Base-by-base conservation (phyloP, 2,888 invertebrate species). In the Hirtodrosophila alboralis region DNA sequence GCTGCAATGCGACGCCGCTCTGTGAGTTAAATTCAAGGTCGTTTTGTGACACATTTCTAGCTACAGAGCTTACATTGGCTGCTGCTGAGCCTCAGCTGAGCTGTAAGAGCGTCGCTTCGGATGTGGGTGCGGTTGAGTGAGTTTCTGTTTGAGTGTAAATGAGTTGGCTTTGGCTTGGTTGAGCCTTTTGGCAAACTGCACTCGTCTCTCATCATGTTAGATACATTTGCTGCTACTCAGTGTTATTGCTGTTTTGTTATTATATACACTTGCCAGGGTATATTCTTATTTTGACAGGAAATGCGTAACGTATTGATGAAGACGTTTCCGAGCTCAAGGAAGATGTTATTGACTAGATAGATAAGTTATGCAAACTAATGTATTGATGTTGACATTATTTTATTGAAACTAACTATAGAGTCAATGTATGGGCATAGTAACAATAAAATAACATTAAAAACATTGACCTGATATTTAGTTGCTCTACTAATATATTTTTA, bases 81-180 rank as follows among this genome's bases (percentile, higher is more conserved):
- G 60, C 36, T 33, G 54, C 52, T 58, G 53, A 45, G 69, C 28
- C 33, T 5, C 23, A 30, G 14, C 44, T 51, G 70, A 47, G 64
- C 45, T 67, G 54, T 30, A 7, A 37, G 37, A 64, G 71, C 31
- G 48, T 28, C 7, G 54, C 38, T 34, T 14, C 47, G 48, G 61
- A 44, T 54, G 81, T 80, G 78, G 79, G 81, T 75, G 84, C 66
- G 81, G 86, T 68, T 80, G 86, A 86, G 84, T 65, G 68, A 65
- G 57, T 52, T 59, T n/a, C 4, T 16, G 6, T 28, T 26, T 45
- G 65, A 64, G 70, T 14, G 58, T 28, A 44, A 53, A 49, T 14
- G 34, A n/a, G 13, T 40, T 53, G 31, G 54, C 18, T 44, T 33
- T 48, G 43, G 43, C 33, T 56, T 18, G 45, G 49, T 51, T 63